Evolutionary conservation across 2,113 vertebrate species (phyloP).

Genomic region (Stegastes partitus): DNA sequence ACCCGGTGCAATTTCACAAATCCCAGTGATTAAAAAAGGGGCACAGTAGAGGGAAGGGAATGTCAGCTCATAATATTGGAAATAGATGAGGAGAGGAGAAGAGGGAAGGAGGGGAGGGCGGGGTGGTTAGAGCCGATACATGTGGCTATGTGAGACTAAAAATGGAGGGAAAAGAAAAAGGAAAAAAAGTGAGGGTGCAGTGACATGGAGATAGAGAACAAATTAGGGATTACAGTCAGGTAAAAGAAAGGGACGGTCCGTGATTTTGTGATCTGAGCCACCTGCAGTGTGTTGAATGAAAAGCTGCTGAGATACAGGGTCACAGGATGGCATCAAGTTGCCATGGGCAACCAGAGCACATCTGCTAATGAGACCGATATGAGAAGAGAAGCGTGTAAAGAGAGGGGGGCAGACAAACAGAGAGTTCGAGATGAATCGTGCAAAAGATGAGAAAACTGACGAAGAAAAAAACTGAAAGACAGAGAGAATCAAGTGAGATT

Average conservation of each 20-base stretch:
- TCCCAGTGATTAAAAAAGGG: slow-evolving; percentile 10
- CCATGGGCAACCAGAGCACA: slow-evolving; percentile 37
- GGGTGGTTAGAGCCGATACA: no score
- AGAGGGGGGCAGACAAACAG: slow-evolving; percentile 10
- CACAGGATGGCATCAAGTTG: slow-evolving; percentile 50
- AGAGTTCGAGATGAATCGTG: not conserved
- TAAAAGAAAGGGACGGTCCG: slow-evolving; percentile 9
- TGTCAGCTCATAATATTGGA: not conserved
- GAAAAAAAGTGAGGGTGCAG: not conserved
- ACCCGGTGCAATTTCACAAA: not conserved
- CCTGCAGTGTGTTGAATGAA: slow-evolving; percentile 45
- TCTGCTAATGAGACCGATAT: slow-evolving; percentile 41
- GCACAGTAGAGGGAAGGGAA: not conserved
- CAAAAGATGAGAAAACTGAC: not conserved
- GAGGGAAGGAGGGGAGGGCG: not conserved
- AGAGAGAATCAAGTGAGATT: not conserved
- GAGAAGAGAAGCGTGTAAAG: not conserved
- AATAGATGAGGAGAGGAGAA: not conserved
- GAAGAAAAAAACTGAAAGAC: not conserved
- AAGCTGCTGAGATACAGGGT: slow-evolving; percentile 46
- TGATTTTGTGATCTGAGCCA: slow-evolving; percentile 20
- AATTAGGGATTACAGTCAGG: slow-evolving; percentile 8
- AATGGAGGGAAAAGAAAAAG: not conserved
- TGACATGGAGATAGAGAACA: slow-evolving; percentile 3
- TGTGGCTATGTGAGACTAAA: no score